These are phyloP conservation scores for Gorsachius magnificus DNA, from an alignment of 2,797 vertebrate species.

Conservation along the genomic window DNA sequence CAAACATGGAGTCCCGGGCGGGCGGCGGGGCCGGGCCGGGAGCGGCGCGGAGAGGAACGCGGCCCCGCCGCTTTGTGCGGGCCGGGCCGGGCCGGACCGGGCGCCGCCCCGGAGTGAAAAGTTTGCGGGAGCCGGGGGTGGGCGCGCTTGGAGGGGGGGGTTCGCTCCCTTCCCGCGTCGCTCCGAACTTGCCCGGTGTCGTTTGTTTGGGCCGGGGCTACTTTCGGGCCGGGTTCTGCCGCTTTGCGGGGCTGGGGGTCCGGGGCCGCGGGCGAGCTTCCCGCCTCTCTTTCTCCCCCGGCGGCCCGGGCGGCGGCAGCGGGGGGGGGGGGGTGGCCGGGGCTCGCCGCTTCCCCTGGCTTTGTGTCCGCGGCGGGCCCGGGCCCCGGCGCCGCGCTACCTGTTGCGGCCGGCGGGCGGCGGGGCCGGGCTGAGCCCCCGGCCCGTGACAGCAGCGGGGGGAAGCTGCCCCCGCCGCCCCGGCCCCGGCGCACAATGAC, in stretches of 20 bases:
- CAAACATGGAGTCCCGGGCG: conserved; percentile 28
- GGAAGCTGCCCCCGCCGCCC: not conserved
- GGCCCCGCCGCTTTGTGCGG: not conserved
- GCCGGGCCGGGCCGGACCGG: too few species aligned
- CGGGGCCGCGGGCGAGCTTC: not conserved
- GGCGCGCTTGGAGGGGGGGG: not conserved
- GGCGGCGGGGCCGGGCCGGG: not conserved
- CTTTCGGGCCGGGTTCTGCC: not conserved
- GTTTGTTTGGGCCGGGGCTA: not conserved
- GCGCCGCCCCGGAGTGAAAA: not conserved
- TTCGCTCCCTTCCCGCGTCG: not conserved
- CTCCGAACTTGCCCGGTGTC: not conserved
- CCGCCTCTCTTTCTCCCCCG: not conserved
- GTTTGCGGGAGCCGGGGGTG: not conserved
- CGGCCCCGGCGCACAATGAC: not conserved
- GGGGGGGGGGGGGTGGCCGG: not conserved
- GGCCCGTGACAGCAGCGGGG: too few species aligned
- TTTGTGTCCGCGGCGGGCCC: not conserved
- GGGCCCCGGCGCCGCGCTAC: not conserved
- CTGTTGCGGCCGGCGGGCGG: not conserved
- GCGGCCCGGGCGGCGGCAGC: not conserved
- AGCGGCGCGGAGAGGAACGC: not conserved
- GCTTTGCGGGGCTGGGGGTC: not conserved
- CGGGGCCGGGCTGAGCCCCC: too few species aligned
- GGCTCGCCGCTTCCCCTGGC: not conserved